Evolutionary conservation across 2,113 vertebrate species (phyloP), one percentile per base, ranked within the genome.

Genomic region (Toxotes jaculatrix): DNA sequence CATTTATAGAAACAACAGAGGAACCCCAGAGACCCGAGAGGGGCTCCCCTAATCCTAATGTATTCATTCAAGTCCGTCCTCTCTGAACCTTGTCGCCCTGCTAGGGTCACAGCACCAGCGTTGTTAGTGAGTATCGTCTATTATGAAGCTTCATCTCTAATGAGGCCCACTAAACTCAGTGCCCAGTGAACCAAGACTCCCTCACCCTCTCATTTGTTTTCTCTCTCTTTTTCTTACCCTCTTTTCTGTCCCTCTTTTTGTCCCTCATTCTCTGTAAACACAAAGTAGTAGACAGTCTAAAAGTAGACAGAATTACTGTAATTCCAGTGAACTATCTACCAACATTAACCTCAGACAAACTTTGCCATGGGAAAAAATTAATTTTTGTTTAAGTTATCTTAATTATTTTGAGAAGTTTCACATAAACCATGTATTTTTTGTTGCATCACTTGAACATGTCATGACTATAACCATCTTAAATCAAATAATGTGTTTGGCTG

Each of bases 121-220:
- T 74, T 85, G 83, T 93, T 91, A 73, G 84, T 67, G 78, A 69
- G 79, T 42, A 49, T 79, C 67, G 61, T 81, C 90, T 74, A 71
- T 91, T 86, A 87, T 93, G 80, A 88, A 87, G 73, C 79, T 82
- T 89, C 75, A 45, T 42, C 74, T 87, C 86, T 91, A 93, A 92
- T 93, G 90, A 92, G 87, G 81, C 55, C 79, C 70, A 89, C 19
- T 85, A 84, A 89, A 89, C 82, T 71, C 74, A 74, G 65, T 64
- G 74, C 11, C 77, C 81, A 88, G 21, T 87, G 81, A 92, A 83
- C 85, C 87, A 81, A 65, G 36, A 75, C 65, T 70, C 45, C 49
- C 71, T 61, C 65, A 60, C 21, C 56, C 60, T 61, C 74, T 85
- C 69, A 80, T 87, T 77, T 80, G 68, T 47, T 79, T 51, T 61